phyloP scores from a whole-genome alignment of 2,113 vertebrate genomes.

The Campylomormyrus tamandua region DNA sequence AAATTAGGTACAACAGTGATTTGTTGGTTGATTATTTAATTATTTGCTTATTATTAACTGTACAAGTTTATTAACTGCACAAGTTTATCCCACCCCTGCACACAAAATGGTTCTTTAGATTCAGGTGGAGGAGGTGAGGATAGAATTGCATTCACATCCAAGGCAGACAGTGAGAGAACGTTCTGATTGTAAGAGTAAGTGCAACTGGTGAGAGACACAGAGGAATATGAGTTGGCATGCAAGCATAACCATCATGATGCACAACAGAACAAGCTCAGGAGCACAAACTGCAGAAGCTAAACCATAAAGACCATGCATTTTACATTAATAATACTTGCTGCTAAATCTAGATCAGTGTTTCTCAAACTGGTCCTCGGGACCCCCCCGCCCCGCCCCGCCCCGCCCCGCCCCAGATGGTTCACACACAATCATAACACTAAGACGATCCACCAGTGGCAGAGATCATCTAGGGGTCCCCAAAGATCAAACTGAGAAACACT shows the following conservation, averaged over 20 bases:
- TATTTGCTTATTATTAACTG: not conserved
- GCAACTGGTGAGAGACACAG: slow-evolving; percentile 53
- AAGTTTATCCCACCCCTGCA: slow-evolving; percentile 26
- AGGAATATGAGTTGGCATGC: slow-evolving; percentile 55
- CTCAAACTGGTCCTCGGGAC: not conserved
- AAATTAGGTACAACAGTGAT: not conserved
- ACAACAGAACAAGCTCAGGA: slow-evolving; percentile 49
- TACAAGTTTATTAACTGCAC: not conserved
- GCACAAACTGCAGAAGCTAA: slow-evolving; percentile 53
- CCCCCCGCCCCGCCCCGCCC: no score
- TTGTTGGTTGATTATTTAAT: not conserved
- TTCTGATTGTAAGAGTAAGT: slow-evolving; percentile 53
- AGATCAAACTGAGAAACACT: not conserved
- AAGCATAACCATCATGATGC: slow-evolving; percentile 60
- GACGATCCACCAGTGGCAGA: not conserved
- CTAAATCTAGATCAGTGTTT: not conserved
- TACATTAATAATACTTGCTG: not conserved
- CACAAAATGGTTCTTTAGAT: slow-evolving; percentile 56
- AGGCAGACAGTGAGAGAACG: slow-evolving; percentile 50
- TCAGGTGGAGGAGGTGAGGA: slow-evolving; percentile 35
- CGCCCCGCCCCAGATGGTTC: no score
- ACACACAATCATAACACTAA: no score
- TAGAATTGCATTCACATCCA: slow-evolving; percentile 47
- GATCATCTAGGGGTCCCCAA: not conserved
- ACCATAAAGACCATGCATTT: not conserved